Conservation (phyloP, 2,113 vertebrate genomes). For the Abramis brama region DNA sequence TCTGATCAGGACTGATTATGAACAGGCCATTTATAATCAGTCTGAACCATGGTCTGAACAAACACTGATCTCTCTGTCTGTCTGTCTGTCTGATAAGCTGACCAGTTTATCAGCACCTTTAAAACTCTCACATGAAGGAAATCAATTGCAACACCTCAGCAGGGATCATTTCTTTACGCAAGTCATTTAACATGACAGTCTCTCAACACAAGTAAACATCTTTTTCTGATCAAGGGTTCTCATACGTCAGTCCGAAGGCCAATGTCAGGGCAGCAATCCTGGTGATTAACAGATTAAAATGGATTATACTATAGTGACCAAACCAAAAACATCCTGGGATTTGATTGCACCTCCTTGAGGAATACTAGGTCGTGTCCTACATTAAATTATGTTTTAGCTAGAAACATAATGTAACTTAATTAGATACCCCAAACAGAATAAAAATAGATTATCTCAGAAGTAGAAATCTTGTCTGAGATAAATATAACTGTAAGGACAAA, state of each 20-base stretch:
- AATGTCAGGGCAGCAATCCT: not conserved
- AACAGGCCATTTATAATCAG: not conserved
- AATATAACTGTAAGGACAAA: not conserved
- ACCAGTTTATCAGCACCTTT: not conserved
- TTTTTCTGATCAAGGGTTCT: not conserved
- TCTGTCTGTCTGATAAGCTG: not conserved
- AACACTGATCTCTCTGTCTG: not conserved
- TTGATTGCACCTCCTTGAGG: constrained; percentile 2
- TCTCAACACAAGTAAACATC: not conserved
- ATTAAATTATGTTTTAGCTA: not conserved
- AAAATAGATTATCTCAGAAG: not conserved
- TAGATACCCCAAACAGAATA: not conserved
- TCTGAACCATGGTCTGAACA: not conserved
- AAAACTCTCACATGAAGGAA: not conserved
- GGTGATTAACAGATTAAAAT: not conserved
- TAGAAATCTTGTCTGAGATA: not conserved
- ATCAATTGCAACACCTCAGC: not conserved
- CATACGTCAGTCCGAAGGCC: not conserved
- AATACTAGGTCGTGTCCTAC: not conserved
- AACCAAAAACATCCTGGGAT: not conserved
- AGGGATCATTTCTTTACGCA: not conserved
- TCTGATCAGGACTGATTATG: not conserved
- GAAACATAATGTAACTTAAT: not conserved
- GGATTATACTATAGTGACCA: not conserved
- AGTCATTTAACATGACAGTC: not conserved